These are phyloP conservation scores for Cotesia vestalis DNA, from an alignment of 1,140 invertebrate genomes.

Conservation along the genomic window DNA sequence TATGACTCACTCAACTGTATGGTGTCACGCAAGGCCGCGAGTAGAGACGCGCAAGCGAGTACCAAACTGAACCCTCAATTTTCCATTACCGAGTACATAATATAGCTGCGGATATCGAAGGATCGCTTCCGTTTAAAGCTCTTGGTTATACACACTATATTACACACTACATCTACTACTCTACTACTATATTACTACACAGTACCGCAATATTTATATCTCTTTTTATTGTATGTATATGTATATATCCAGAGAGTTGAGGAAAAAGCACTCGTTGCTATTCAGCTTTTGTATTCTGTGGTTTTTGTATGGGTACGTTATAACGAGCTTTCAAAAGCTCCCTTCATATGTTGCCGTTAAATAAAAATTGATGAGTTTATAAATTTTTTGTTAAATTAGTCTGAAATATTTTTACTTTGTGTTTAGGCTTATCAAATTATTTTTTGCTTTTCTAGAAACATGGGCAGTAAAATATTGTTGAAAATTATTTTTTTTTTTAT, in stretches of 20 bases:
- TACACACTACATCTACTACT: not conserved
- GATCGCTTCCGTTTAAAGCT: constrained; percentile 26
- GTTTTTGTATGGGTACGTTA: not conserved
- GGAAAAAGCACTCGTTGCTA: constrained; percentile 2
- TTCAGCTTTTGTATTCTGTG: constrained; percentile 17
- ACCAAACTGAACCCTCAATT: constrained; percentile 13
- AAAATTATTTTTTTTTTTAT: too few relatives aligned
- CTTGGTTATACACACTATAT: not conserved
- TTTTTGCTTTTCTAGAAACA: too few relatives aligned
- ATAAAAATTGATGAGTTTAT: not conserved
- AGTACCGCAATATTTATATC: too few relatives aligned
- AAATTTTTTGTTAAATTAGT: too few relatives aligned
- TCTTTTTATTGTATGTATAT: too few relatives aligned
- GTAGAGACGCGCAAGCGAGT: not conserved
- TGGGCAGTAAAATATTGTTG: too few relatives aligned
- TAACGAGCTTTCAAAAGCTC: not conserved
- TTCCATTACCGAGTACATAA: constrained; percentile 6
- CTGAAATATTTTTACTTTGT: too few relatives aligned
- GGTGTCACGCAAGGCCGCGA: constrained; percentile 46
- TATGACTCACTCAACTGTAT: constrained; percentile 43
- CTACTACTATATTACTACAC: not conserved
- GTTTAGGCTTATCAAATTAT: too few relatives aligned
- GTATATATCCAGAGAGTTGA: too few relatives aligned
- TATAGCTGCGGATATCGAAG: constrained; percentile 25
- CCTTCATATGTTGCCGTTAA: not conserved